phyloP scores from a whole-genome alignment of 2,888 invertebrate genomes.

The Scaptodrosophila latifasciaeformis region DNA sequence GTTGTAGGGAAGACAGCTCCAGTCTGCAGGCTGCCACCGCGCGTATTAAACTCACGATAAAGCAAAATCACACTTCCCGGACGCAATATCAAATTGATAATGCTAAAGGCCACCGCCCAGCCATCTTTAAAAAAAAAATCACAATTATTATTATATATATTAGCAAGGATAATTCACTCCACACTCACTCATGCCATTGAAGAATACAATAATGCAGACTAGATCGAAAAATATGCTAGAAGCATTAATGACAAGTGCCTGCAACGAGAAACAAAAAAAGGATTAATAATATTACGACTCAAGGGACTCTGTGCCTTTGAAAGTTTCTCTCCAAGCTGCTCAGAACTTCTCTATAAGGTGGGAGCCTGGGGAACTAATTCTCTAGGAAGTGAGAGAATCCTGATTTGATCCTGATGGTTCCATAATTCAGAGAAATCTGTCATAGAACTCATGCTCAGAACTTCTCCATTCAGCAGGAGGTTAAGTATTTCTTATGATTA shows the following conservation, averaged over 20 bases:
- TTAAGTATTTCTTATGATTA: too few relatives aligned
- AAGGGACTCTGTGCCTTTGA: too few relatives aligned
- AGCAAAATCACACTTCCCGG: conserved; percentile 72
- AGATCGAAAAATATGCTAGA: conserved; percentile 74
- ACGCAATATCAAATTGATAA: conserved; percentile 71
- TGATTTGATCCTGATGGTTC: too few relatives aligned
- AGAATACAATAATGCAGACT: conserved; percentile 70
- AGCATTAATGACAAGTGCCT: conserved; percentile 74
- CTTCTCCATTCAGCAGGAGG: too few relatives aligned
- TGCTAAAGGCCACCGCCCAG: conserved; percentile 73
- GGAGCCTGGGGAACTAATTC: too few relatives aligned
- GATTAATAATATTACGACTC: conserved; percentile 10
- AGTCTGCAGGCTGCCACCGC: conserved; percentile 70
- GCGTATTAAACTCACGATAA: conserved; percentile 72
- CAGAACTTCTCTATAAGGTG: too few relatives aligned
- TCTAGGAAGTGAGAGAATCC: too few relatives aligned
- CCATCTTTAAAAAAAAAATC: conserved; percentile 62
- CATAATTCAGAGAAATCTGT: too few relatives aligned
- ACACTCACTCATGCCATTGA: conserved; percentile 72
- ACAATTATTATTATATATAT: too few relatives aligned
- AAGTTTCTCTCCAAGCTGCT: too few relatives aligned
- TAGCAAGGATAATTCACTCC: too few relatives aligned
- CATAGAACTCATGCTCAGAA: too few relatives aligned
- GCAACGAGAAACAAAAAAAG: conserved; percentile 46
- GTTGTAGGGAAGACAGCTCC: conserved; percentile 72